These are phyloP conservation scores for Nylanderia fulva DNA, from an alignment of 1,140 invertebrate genomes.

Conservation along the genomic window DNA sequence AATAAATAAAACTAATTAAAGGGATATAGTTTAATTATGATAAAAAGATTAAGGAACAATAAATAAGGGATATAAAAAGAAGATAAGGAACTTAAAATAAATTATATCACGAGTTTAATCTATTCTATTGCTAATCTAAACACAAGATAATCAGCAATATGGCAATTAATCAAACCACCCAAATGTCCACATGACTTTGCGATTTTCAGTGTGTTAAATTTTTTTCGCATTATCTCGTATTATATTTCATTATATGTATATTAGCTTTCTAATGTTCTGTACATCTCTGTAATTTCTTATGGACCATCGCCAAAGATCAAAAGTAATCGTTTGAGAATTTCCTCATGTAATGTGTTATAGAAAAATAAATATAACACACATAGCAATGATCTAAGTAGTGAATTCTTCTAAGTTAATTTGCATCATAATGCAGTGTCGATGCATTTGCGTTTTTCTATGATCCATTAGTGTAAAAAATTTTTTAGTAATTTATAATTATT, in stretches of 20 bases:
- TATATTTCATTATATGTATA: constrained; percentile 5
- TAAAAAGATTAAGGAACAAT: background rate
- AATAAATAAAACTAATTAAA: background rate
- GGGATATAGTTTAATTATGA: background rate
- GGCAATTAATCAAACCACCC: constrained; percentile 3
- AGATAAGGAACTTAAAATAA: too few species aligned
- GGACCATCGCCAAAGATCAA: constrained; percentile 49
- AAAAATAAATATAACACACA: constrained; percentile 50
- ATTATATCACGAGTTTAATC: background rate
- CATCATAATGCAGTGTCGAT: background rate
- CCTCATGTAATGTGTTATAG: background rate
- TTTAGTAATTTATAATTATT: background rate
- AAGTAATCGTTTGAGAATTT: constrained; percentile 29
- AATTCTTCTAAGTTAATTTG: background rate
- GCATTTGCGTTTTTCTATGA: background rate
- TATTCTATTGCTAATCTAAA: constrained; percentile 56
- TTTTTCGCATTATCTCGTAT: constrained; percentile 19
- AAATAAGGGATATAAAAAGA: too few species aligned
- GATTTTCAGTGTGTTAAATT: constrained; percentile 41
- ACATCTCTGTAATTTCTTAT: background rate
- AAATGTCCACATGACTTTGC: constrained; percentile 5
- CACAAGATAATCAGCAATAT: constrained; percentile 44
- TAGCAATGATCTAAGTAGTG: background rate
- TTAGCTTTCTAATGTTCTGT: background rate
- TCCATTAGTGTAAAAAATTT: background rate